Base-by-base conservation (phyloP, 2,888 invertebrate species). In the Xanthia icteritia region DNA sequence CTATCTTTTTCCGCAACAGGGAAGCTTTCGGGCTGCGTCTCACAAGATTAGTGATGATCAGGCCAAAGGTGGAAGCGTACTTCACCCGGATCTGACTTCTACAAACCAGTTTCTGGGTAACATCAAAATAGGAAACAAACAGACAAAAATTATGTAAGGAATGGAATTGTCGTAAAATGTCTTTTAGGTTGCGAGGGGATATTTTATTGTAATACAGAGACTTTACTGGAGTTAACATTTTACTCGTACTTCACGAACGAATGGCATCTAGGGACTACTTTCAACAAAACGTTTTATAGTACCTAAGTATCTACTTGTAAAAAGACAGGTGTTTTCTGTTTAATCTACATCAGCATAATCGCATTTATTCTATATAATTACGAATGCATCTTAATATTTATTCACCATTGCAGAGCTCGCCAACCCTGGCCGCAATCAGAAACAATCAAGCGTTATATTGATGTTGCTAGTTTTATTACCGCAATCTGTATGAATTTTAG, bases 391-490 rank as follows among this genome's bases (percentile, higher is more conserved):
- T 31, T 66, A 56, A 69, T 69, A 74, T 80, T 81, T 70, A 79
- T 78, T 81, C 69, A 67, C 66, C 17, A 69, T 81, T 76, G 54
- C 68, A 20, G 66, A 65, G 56, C 48, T 58, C 56, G 86, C 70
- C 87, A 88, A 60, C 88, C 88, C 88, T 88, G 76, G 9, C 51
- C 67, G 63, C 82, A 84, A 88, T 88, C 84, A 84, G 79, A 88
- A 94, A 92, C 93, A 94, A 94, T 93, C 92, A 94, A 92, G 82
- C 89, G 89, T 89, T 88, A 90, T 89, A 92, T 92, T 91, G 91
- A 90, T 90, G 87, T 85, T 76, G 85, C 88, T 80, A 81, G 80
- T 93, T 95, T 95, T 95, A 95, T 94, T 93, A 91, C 92, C 82
- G 82, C 82, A 87, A 86, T 91, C 88, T 88, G 80, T 91, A 92